Evolutionary conservation across 2,888 invertebrate genomes (phyloP).

Genomic region (Podotricha telesiphe): DNA sequence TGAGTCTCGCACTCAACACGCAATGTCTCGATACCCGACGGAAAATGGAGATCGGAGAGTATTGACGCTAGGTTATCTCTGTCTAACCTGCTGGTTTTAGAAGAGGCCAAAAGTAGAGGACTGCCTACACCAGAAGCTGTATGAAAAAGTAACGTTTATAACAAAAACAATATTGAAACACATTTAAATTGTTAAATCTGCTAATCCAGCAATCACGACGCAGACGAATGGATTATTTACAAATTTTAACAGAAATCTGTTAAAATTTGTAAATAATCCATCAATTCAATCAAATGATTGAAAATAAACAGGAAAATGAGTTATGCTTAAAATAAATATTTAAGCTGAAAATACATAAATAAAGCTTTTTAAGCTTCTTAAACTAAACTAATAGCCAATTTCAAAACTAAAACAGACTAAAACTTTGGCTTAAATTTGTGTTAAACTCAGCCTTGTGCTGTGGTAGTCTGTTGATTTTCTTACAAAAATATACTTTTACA

Average conservation of each 20-base stretch:
- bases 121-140: too few species aligned
- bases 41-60: too few species aligned
- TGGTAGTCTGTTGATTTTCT: too few species aligned
- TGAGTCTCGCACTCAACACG: too few species aligned
- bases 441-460: not conserved
- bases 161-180: not conserved
- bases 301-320: constrained; percentile 8
- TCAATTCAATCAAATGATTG: too few species aligned
- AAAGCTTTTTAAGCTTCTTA: constrained; percentile 1
- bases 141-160: too few species aligned
- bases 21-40: too few species aligned
- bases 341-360: not conserved
- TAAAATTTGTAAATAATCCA: too few species aligned
- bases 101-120: too few species aligned
- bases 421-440: not conserved
- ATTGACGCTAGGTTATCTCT: too few species aligned
- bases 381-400: not conserved
- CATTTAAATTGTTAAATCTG: not conserved
- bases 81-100: too few species aligned
- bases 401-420: not conserved
- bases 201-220: constrained; percentile 10
- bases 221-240: constrained; percentile 13
- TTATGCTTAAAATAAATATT: too few species aligned
- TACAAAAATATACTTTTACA: not conserved
- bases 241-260: not conserved